Conservation (phyloP, 2,888 invertebrate species). For the Chorisops tibialis region DNA sequence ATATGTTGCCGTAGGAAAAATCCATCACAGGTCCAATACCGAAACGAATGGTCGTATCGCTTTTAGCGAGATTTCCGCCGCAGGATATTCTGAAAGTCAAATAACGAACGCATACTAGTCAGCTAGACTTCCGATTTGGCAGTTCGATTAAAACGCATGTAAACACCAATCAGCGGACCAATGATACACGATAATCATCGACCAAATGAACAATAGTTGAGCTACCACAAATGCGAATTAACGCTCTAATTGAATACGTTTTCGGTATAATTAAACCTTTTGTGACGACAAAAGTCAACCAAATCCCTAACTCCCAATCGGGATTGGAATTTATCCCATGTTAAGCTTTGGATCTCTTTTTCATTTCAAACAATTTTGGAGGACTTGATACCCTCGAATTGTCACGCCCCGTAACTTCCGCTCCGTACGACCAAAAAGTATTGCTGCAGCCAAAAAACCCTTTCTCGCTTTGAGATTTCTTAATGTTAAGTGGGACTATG, state of each 20-base stretch:
- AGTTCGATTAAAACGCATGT: conserved; percentile 8
- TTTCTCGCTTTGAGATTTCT: not conserved
- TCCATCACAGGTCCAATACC: too few species aligned
- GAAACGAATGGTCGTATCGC: too few species aligned
- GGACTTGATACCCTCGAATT: not conserved
- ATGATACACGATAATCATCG: too few species aligned
- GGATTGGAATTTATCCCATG: not conserved
- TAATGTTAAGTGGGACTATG: not conserved
- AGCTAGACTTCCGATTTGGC: not conserved
- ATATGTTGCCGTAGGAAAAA: too few species aligned
- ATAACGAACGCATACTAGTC: too few species aligned
- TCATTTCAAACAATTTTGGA: not conserved
- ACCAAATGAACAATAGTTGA: not conserved
- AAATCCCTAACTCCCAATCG: not conserved
- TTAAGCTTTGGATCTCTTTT: not conserved
- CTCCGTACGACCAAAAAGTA: not conserved
- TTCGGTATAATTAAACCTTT: conserved; percentile 1
- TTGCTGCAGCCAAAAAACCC: not conserved
- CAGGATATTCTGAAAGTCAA: too few species aligned
- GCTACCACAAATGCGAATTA: not conserved
- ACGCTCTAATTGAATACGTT: not conserved
- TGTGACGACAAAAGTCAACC: not conserved
- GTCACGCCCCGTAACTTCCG: not conserved
- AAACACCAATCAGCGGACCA: not conserved
- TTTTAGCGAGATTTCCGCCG: too few species aligned